These are phyloP conservation scores for Zosterops pallidus DNA, from an alignment of 2,113 vertebrate species.

Conservation along the genomic window DNA sequence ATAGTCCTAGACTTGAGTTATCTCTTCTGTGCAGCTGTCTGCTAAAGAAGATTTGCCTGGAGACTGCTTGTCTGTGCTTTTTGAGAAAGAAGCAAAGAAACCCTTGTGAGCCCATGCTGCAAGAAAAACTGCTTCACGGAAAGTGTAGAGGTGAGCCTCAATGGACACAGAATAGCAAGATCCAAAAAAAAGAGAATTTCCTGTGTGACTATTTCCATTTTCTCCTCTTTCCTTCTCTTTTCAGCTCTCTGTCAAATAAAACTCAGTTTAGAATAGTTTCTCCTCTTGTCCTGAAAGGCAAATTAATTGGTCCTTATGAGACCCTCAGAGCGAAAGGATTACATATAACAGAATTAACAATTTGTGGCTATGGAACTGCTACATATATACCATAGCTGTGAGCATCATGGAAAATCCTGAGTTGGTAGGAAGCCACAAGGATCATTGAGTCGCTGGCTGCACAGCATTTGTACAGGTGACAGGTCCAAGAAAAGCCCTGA, in stretches of 20 bases:
- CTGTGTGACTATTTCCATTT: not conserved
- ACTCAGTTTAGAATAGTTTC: not conserved
- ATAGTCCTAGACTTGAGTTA: not conserved
- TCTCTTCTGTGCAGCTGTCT: not conserved
- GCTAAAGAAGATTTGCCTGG: not conserved
- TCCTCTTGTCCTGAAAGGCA: not conserved
- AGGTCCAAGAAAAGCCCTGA: not conserved
- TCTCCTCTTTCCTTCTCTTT: not conserved
- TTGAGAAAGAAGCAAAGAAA: not conserved
- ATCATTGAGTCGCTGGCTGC: not conserved
- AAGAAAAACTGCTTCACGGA: not conserved
- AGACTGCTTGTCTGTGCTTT: not conserved
- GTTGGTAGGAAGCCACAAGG: not conserved
- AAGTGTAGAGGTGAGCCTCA: not conserved
- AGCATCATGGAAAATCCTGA: not conserved
- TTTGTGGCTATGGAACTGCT: not conserved
- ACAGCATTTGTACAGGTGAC: not conserved
- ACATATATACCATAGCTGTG: not conserved
- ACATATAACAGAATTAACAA: not conserved
- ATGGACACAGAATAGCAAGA: not conserved
- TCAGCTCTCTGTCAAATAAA: not conserved
- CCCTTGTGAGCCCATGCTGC: not conserved
- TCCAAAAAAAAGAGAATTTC: not conserved
- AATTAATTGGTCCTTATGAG: not conserved
- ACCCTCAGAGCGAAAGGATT: not conserved